Evolutionary conservation across 2,113 vertebrate species (phyloP), one percentile per base, ranked within the genome.

Genomic region (Pseudorhombus dupliciocellatus): DNA sequence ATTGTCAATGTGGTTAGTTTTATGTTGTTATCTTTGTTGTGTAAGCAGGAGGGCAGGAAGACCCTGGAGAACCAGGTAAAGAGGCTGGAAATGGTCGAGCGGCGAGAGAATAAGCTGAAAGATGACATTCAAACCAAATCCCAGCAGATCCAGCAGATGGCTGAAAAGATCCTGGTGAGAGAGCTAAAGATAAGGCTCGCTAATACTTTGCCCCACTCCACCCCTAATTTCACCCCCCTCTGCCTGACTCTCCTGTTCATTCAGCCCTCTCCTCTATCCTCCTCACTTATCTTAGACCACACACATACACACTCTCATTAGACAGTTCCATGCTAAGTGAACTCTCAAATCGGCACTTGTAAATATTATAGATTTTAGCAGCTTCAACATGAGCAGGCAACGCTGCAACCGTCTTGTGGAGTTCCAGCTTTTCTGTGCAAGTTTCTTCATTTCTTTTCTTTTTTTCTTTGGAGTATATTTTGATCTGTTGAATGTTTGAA

Each of bases 111-210:
- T 87, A 98, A 97, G 85, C 95, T 99, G 54, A 99, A 99, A 89
- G 98, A 99, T 89, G 98, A 99, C 93, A 98, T 99, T 92, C 98
- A 99, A 93, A 98, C 97, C 86, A 99, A 99, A 93, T 99, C 97
- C 89, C 96, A 98, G 83, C 98, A 99, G 94, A 99, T 98, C 83
- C 98, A 99, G 92, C 98, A 99, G 95, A 99, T 99, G 98, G 98
- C 97, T 86, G 97, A 99, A 91, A 99, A 99, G 95, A 99, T 99
- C 93, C 93, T 98, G 97, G 98, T 99, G 92, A 95, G 95, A 90
- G 64, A 81, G 44, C 59, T 65, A 57, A 46, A 72, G 83, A 89
- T 90, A 76, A 90, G 55, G 55, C 77, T 82, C 56, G 24, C 61
- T 87, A 90, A 84, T 84, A 69, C 76, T 75, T 68, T 78, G 22